Conservation (phyloP, 2,888 invertebrate genomes). For the Phengaris arion region DNA sequence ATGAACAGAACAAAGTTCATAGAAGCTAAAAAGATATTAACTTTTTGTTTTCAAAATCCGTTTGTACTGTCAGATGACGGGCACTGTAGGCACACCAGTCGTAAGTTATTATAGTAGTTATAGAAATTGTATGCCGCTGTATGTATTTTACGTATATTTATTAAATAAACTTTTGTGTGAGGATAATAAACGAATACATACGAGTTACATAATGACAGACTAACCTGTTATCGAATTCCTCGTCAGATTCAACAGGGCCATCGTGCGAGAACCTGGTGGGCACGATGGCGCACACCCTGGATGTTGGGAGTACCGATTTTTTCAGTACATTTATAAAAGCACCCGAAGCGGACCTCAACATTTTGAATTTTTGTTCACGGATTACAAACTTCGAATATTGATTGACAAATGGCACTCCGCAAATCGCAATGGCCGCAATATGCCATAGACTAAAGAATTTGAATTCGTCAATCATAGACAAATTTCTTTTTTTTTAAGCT, state of each 20-base stretch:
- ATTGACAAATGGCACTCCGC: slow-evolving; percentile 69
- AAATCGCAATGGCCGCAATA: slow-evolving; percentile 41
- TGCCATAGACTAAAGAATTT: slow-evolving; percentile 7
- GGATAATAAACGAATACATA: neutral
- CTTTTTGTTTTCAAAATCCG: neutral
- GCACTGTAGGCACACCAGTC: too few relatives aligned
- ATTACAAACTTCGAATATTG: slow-evolving; percentile 44
- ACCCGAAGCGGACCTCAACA: slow-evolving; percentile 72
- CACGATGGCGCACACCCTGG: slow-evolving; percentile 57
- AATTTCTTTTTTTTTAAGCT: too few relatives aligned
- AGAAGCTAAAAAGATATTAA: neutral
- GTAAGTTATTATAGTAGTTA: too few relatives aligned
- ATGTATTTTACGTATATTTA: too few relatives aligned
- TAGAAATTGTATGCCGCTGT: too few relatives aligned
- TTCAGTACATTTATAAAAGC: slow-evolving; percentile 63
- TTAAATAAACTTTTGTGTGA: neutral
- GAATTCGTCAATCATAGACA: too few relatives aligned
- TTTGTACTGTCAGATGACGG: too few relatives aligned
- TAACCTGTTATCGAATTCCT: slow-evolving; percentile 89
- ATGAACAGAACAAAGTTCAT: neutral
- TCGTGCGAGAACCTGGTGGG: slow-evolving; percentile 65
- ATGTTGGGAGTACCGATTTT: slow-evolving; percentile 60
- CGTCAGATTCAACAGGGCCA: slow-evolving; percentile 85
- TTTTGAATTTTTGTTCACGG: slow-evolving; percentile 57
- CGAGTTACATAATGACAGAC: slow-evolving; percentile 74